phyloP scores from a whole-genome alignment of 2,888 invertebrate genomes.

The Anarsia innoxiella region DNA sequence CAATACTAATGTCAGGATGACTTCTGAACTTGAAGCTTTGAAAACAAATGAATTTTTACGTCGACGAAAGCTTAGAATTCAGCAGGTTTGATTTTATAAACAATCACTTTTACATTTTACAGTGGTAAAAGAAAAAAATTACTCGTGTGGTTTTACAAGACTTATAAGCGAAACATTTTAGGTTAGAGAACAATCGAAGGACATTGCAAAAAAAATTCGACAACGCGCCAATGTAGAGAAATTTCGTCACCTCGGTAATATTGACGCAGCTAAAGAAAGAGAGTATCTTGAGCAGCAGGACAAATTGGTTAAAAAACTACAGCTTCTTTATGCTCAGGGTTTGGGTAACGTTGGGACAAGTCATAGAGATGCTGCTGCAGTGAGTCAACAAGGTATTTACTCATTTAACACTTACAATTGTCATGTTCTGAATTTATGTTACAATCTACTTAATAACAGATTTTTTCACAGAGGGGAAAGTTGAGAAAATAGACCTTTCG shows the following conservation, averaged over 20 bases:
- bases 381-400: constrained; percentile 29
- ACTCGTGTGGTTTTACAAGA: constrained; percentile 17
- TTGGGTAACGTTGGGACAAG: constrained; percentile 50
- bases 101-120: constrained; percentile 4
- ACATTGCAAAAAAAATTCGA: constrained; percentile 64
- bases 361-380: constrained; percentile 46
- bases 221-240: constrained; percentile 60
- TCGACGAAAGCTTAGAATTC: constrained; percentile 63
- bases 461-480: constrained; percentile 24
- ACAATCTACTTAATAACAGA: background rate
- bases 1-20: constrained; percentile 43
- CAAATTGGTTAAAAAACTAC: constrained; percentile 51
- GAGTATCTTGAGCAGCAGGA: constrained; percentile 55
- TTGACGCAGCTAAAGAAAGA: constrained; percentile 49
- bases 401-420: background rate
- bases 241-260: constrained; percentile 40
- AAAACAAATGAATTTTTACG: constrained; percentile 69
- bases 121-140: constrained; percentile 13
- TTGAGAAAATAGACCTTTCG: constrained; percentile 43
- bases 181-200: constrained; percentile 72
- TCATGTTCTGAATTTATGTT: background rate
- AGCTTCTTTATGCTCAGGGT: constrained; percentile 47
- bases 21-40: constrained; percentile 49
- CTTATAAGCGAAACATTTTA: constrained; percentile 32
- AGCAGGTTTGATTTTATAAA: constrained; percentile 49